phyloP scores from a whole-genome alignment of 1,140 invertebrate species.

The Tyrophagus putrescentiae region DNA sequence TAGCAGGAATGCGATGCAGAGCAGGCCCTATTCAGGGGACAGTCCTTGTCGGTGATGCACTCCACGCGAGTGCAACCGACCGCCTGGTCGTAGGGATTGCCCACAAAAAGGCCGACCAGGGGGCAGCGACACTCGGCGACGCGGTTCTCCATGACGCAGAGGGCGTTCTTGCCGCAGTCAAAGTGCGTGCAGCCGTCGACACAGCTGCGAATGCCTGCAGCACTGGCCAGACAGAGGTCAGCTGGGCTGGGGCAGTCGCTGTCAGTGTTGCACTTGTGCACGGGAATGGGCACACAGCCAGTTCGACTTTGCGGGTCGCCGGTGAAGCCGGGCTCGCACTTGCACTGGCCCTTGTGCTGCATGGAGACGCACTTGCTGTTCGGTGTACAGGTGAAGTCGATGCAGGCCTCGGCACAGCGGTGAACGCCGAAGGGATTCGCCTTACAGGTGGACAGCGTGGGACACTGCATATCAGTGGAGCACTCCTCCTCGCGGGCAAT shows the following conservation, averaged over 20 bases:
- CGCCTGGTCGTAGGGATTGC: conserved; percentile 54
- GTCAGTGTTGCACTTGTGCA: conserved; percentile 25
- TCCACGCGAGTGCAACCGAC: conserved; percentile 37
- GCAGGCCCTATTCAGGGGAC: conserved; percentile 31
- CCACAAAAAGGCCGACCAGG: conserved; percentile 53
- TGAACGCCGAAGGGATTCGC: conserved; percentile 2
- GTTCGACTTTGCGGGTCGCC: conserved; percentile 75
- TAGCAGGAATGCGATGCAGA: conserved; percentile 52
- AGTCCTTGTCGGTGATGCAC: conserved; percentile 31
- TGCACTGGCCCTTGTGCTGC: conserved; percentile 65
- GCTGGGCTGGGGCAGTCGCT: conserved; percentile 24
- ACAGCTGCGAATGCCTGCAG: conserved; percentile 24
- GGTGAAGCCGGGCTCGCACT: conserved; percentile 62
- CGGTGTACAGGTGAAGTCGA: conserved; percentile 47
- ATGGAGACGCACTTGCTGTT: conserved; percentile 72
- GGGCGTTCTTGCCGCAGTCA: conserved; percentile 62
- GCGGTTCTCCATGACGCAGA: conserved; percentile 64
- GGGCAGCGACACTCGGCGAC: conserved; percentile 73
- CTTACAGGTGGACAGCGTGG: conserved; percentile 22
- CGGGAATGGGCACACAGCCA: conserved; percentile 47
- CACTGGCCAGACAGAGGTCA: conserved; percentile 21
- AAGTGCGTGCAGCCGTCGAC: conserved; percentile 55
- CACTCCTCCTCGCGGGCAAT: conserved; percentile 24
- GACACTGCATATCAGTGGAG: conserved; percentile 25
- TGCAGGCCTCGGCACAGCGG: conserved; percentile 26